Evolutionary conservation across 92 coral and sea anemone genomes (phyloP), one percentile per base, ranked within the genome.

Genomic region (Micromussa lordhowensis): DNA sequence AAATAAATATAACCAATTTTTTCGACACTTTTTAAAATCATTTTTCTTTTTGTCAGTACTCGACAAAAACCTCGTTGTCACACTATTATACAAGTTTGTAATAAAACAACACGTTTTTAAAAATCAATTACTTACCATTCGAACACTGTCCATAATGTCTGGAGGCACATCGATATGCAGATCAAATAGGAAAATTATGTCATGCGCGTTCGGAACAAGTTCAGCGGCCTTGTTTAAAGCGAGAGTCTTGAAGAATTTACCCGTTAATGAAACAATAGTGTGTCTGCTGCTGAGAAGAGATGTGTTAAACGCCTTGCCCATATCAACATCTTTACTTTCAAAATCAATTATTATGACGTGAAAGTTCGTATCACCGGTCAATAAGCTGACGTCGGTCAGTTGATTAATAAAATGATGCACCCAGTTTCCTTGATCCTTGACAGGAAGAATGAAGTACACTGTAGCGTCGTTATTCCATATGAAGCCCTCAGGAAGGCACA

Each of bases 391-490:
- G 12, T 68, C 85, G 18, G 91, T 51, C 31, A 87, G 32, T 35
- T 82, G 36, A 26, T 53, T 79, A 30, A 87, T 87, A 19, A 87
- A 87, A 49, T 83, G 82, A 29, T 80, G 64, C n/a, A 87, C 79
- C 91, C 91, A 87, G 24, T 72, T 72, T 16, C 79, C 86, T 87
- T 87, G 91, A 68, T 87, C 75, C 73, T 87, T 87, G 35, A 87
- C 76, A 63, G 91, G 82, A 2, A 87, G 36, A 54, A 87, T 69
- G 53, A 87, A 53, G 76, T 87, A 80, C 4, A 87, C 81, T 31
- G 24, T 54, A 0, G 91, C 61, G 36, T 63, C 30, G 81, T 36
- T 87, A 79, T 76, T 79, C 91, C 91, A 87, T 0, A 5, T 75
- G 17, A 79, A 12, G 4, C 91, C 86, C 64, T 72, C 69, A 17